These are phyloP conservation scores for Drosophila sp. DNA, from an alignment of 1,140 invertebrate genomes.

Conservation along the genomic window DNA sequence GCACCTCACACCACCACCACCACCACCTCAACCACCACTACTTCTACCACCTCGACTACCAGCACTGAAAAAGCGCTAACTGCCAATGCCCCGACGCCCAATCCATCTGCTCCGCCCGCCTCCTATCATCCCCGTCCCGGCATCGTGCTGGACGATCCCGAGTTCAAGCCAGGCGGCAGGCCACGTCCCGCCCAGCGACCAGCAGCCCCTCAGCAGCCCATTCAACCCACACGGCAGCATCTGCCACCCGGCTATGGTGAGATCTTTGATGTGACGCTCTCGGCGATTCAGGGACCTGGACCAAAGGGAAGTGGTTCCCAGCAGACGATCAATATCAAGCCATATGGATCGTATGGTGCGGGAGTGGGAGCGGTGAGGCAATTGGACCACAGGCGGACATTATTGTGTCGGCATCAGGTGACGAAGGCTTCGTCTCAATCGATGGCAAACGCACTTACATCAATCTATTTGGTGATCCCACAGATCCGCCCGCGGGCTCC, in stretches of 20 bases:
- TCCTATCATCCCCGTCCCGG: conserved; percentile 90
- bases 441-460: conserved; percentile 95
- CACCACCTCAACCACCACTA: conserved; percentile 46
- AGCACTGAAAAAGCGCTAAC: conserved; percentile 56
- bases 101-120: conserved; percentile 56
- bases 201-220: conserved; percentile 81
- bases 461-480: conserved; percentile 90
- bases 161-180: conserved; percentile 88
- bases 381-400: conserved; percentile 86
- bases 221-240: conserved; percentile 76
- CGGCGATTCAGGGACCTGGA: conserved; percentile 93
- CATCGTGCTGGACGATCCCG: conserved; percentile 92
- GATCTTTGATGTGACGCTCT: conserved; percentile 94
- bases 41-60: conserved; percentile 62
- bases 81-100: conserved; percentile 45
- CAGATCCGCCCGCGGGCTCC: conserved; percentile 81
- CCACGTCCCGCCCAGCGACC: conserved; percentile 74
- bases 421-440: conserved; percentile 95
- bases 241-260: conserved; percentile 88
- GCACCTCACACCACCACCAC: conserved; percentile 62
- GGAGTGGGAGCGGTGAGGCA: neutral
- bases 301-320: conserved; percentile 85
- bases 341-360: conserved; percentile 68
- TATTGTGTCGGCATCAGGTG: conserved; percentile 90
- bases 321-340: conserved; percentile 84